phyloP scores from a whole-genome alignment of 2,113 vertebrate species.

The Galeopterus variegatus region DNA sequence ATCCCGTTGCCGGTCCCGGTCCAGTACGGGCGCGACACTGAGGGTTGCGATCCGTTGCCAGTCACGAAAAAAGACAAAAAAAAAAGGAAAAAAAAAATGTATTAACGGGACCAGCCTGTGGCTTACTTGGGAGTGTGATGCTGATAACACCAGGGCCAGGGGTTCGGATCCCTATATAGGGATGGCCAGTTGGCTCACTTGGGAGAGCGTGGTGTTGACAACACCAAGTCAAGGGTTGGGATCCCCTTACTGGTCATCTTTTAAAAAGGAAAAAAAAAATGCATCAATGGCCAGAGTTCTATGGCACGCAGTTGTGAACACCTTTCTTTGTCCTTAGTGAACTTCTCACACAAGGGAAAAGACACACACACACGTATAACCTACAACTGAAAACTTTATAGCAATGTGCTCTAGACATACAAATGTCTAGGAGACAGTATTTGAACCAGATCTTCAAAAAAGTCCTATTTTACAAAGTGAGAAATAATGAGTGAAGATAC shows the following conservation, averaged over 20 bases:
- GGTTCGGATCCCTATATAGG: too few relatives aligned
- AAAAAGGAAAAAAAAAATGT: too few relatives aligned
- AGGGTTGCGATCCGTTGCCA: too few relatives aligned
- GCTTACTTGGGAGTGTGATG: too few relatives aligned
- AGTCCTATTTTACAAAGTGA: background rate
- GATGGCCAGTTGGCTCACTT: too few relatives aligned
- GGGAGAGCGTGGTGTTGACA: too few relatives aligned
- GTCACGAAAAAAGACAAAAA: too few relatives aligned
- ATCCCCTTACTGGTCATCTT: too few relatives aligned
- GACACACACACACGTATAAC: background rate
- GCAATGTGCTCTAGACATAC: background rate
- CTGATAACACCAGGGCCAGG: too few relatives aligned
- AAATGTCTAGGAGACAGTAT: background rate
- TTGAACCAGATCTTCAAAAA: background rate
- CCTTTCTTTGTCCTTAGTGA: background rate
- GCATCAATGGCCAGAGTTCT: background rate
- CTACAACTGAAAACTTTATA: background rate
- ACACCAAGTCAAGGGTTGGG: too few relatives aligned
- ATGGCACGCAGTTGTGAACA: background rate
- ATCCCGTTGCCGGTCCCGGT: too few relatives aligned
- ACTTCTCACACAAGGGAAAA: background rate
- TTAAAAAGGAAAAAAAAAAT: background rate
- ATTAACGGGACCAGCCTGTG: background rate
- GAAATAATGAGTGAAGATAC: background rate
- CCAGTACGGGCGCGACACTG: too few relatives aligned